These are phyloP conservation scores for Bovichtus diacanthus DNA, from an alignment of 2,797 vertebrate genomes.

Conservation along the genomic window DNA sequence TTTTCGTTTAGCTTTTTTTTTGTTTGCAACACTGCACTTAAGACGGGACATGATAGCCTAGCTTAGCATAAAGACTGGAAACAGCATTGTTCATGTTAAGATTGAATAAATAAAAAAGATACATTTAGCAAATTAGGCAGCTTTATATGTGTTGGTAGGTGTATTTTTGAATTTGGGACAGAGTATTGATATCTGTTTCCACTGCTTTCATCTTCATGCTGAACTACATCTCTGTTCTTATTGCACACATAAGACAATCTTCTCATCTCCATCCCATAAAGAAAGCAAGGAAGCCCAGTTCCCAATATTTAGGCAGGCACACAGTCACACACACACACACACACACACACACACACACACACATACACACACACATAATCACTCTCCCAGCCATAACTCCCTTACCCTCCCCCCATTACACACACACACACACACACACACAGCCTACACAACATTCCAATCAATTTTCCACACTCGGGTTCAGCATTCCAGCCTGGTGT, in stretches of 20 bases:
- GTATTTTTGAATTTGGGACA: not conserved
- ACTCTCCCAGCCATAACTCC: constrained; percentile 19
- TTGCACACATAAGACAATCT: not conserved
- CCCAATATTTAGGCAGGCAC: constrained; percentile 9
- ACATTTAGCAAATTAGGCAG: not conserved
- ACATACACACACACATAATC: not conserved
- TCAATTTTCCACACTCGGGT: constrained; percentile 78
- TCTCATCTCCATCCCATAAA: not conserved
- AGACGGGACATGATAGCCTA: not conserved
- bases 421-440: constrained; percentile 1
- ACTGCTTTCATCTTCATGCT: not conserved
- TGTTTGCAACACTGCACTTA: not conserved
- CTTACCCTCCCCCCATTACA: not conserved
- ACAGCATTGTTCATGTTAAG: not conserved
- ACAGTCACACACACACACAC: not conserved
- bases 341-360: not conserved
- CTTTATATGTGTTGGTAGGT: not conserved
- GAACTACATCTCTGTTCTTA: not conserved
- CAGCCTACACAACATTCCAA: constrained; percentile 73
- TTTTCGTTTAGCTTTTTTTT: not conserved
- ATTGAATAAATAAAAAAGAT: too few species aligned
- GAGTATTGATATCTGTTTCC: not conserved
- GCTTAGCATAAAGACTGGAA: not conserved
- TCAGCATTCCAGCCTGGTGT: constrained; percentile 77
- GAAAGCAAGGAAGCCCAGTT: constrained; percentile 11